Percentiles rank a stretch among this genome's conserved stretches.
phyloP scores from a whole-genome alignment of 2,113 vertebrate genomes.

The Podarcis raffonei region DNA sequence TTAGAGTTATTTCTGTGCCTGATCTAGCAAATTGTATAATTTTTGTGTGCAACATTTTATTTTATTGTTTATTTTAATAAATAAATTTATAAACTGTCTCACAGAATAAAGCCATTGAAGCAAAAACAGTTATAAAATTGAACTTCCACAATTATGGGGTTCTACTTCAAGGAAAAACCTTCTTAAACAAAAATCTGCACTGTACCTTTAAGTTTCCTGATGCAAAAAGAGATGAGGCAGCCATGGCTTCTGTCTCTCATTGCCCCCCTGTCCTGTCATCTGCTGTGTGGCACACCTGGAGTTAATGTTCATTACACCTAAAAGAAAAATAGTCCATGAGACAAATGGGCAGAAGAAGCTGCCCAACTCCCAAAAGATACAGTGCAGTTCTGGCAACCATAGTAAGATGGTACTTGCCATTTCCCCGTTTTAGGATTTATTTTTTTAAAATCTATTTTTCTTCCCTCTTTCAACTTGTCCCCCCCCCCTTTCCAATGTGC shows the following conservation, averaged over 20 bases:
- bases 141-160: no score
- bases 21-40: no score
- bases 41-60: no score
- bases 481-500: constrained; percentile 58
- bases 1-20: background rate
- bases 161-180: no score
- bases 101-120: no score
- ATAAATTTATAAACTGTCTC: no score
- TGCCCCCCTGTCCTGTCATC: background rate
- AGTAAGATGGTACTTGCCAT: background rate
- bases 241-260: background rate
- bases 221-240: background rate
- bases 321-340: background rate
- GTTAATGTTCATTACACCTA: background rate
- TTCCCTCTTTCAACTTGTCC: background rate
- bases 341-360: background rate
- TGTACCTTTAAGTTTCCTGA: background rate
- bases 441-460: constrained; percentile 26
- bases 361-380: background rate
- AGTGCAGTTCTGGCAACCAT: background rate
- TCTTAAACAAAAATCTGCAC: background rate
- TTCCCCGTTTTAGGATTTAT: constrained; percentile 21
- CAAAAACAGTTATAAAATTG: no score
- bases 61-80: no score
- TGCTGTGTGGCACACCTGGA: background rate